Percentiles rank a stretch among this genome's conserved stretches.
Evolutionary conservation across 2,797 vertebrate species (phyloP).

Genomic region (Pseudochirops cupreus): DNA sequence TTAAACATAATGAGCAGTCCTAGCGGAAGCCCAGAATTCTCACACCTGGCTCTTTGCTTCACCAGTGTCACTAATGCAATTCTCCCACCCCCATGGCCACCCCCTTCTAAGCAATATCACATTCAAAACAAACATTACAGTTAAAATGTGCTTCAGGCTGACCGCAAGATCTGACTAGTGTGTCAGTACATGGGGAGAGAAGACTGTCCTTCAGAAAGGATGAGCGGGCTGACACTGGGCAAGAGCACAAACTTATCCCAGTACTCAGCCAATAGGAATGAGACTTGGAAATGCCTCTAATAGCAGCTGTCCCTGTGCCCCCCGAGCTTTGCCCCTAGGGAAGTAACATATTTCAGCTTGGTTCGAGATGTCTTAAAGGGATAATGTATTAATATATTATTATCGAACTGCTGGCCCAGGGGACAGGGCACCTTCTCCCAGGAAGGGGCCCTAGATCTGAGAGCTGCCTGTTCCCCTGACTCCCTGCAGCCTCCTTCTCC

Average conservation of each 20-base stretch:
- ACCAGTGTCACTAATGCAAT: not conserved
- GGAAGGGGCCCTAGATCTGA: not conserved
- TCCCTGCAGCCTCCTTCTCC: not conserved
- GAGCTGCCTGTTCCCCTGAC: not conserved
- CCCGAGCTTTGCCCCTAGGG: not conserved
- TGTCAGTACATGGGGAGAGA: not conserved
- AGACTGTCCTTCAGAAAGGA: not conserved
- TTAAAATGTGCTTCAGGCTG: not conserved
- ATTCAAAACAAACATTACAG: conserved; percentile 37
- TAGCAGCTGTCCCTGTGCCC: not conserved
- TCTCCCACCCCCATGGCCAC: not conserved
- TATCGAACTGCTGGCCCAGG: not conserved
- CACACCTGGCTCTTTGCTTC: not conserved
- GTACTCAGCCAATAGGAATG: not conserved
- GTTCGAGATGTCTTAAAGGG: not conserved
- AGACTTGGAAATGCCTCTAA: not conserved
- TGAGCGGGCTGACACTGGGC: not conserved
- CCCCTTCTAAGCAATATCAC: conserved; percentile 15
- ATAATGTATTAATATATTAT: not conserved
- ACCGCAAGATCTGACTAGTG: not conserved
- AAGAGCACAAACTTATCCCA: not conserved
- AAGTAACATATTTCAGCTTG: not conserved
- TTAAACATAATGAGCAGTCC: not conserved
- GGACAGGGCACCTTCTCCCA: not conserved
- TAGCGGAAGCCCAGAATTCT: not conserved